A percentile compares a stretch with the other conserved stretches of the same genome.
These are phyloP conservation scores for Drosophila sp. DNA, from an alignment of 1,140 invertebrate species.

Conservation along the genomic window DNA sequence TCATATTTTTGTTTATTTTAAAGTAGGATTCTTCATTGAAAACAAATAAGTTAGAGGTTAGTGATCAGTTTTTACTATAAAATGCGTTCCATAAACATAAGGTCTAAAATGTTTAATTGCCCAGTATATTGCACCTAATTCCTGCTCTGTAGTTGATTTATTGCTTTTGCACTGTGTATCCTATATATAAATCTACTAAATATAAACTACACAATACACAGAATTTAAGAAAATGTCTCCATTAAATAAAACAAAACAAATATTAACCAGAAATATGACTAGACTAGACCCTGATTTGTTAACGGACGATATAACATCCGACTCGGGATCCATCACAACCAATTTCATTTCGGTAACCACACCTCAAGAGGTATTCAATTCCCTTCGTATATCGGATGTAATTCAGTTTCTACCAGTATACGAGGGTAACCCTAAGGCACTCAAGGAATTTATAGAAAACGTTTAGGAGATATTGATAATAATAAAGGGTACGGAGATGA, in stretches of 20 bases:
- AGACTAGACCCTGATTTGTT: not conserved
- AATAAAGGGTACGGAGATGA: not conserved
- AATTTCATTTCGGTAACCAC: not conserved
- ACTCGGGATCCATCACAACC: not conserved
- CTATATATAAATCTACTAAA: constrained; percentile 8
- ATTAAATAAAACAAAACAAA: constrained; percentile 12
- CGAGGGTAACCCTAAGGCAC: not conserved
- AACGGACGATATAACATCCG: constrained; percentile 1
- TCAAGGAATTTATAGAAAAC: not conserved
- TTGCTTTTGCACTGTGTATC: too few species aligned
- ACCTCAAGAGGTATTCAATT: too few species aligned
- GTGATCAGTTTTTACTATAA: too few species aligned
- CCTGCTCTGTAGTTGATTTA: too few species aligned
- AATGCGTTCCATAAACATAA: too few species aligned
- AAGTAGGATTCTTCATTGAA: too few species aligned
- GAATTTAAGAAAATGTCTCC: not conserved
- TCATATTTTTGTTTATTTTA: too few species aligned
- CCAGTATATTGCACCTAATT: too few species aligned
- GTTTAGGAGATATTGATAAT: not conserved
- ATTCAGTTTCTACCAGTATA: not conserved
- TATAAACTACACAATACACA: constrained; percentile 5
- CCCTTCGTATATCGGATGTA: too few species aligned
- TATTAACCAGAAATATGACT: too few species aligned
- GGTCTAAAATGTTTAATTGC: too few species aligned
- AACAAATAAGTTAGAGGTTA: too few species aligned